Base-by-base conservation (phyloP, 2,888 invertebrate species). In the Theodoxus fluviatilis region DNA sequence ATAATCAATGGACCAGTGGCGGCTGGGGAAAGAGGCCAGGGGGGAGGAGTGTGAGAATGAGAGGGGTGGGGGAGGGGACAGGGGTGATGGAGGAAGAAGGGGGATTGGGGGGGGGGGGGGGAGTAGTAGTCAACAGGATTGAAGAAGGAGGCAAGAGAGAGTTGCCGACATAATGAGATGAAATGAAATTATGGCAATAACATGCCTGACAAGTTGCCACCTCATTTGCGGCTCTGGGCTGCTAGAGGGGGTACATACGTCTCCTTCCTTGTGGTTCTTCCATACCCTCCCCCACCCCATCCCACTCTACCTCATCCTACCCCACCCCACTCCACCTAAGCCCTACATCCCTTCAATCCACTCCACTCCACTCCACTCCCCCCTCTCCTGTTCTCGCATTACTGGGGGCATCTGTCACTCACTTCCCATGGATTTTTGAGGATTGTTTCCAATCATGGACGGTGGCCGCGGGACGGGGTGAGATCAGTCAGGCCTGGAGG, bases 171-270 rank as follows among this genome's bases (percentile, higher is more conserved):
- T 72, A 72, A 72, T 72, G 70, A 70, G 70, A 70, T 43, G 66
- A 73, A 73, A 73, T 70, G 70, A 73, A 73, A 73, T 73, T 70
- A 73, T 73, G 73, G 35, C 22, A 35, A 33, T 68, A 43, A 37
- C 65, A 64, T 66, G 64, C 64, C 40, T 68, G 57, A 64, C 71
- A 65, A 68, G 57, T 59, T 57, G 28, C 33, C 43, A 57, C 49
- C 65, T 67, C 64, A 40, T 70, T 57, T 52, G 37, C 25, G 37
- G 47, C 67, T 38, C 25, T 40, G n/a, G n/a, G n/a, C n/a, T n/a
- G n/a, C n/a, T n/a, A n/a, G n/a, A n/a, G n/a, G n/a, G n/a, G n/a
- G n/a, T n/a, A n/a, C n/a, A n/a, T n/a, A n/a, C n/a, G n/a, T n/a
- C n/a, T n/a, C n/a, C n/a, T n/a, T n/a, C n/a, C n/a, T n/a, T n/a